These are phyloP conservation scores for Galendromus occidentalis DNA, from an alignment of 1,140 invertebrate species.

Conservation along the genomic window DNA sequence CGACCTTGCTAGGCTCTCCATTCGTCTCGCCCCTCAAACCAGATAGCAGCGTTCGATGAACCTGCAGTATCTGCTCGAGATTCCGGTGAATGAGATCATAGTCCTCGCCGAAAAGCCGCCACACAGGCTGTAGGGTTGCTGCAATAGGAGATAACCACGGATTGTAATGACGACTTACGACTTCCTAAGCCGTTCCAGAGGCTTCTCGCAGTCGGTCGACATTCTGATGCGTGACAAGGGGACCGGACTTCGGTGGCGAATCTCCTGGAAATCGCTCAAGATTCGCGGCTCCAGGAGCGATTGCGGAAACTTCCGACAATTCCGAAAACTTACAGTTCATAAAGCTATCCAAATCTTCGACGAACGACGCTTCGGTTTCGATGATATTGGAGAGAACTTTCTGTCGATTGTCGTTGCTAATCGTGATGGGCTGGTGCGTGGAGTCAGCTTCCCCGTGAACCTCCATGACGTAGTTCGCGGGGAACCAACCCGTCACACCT, in stretches of 20 bases:
- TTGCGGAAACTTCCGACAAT: too few species aligned
- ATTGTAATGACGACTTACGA: too few species aligned
- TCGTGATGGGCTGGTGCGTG: too few species aligned
- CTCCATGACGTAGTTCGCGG: constrained; percentile 69
- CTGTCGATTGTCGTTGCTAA: background rate
- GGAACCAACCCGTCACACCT: constrained; percentile 81
- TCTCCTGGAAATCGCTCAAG: too few species aligned
- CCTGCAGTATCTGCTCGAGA: background rate
- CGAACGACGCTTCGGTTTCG: background rate
- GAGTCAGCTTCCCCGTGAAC: constrained; percentile 22
- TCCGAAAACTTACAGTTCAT: background rate
- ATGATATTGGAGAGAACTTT: background rate
- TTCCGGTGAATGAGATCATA: background rate
- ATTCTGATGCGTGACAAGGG: too few species aligned
- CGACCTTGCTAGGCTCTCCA: constrained; percentile 26
- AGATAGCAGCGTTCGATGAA: background rate
- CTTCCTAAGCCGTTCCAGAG: too few species aligned
- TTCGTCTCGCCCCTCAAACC: constrained; percentile 19
- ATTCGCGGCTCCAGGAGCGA: too few species aligned
- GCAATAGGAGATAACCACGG: background rate
- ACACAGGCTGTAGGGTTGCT: background rate
- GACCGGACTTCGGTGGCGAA: too few species aligned
- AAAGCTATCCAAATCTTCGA: background rate
- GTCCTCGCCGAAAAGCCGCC: background rate
- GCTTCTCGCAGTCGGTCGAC: too few species aligned